Evolutionary conservation across 2,113 vertebrate species (phyloP).

Genomic region (Takifugu flavidus): DNA sequence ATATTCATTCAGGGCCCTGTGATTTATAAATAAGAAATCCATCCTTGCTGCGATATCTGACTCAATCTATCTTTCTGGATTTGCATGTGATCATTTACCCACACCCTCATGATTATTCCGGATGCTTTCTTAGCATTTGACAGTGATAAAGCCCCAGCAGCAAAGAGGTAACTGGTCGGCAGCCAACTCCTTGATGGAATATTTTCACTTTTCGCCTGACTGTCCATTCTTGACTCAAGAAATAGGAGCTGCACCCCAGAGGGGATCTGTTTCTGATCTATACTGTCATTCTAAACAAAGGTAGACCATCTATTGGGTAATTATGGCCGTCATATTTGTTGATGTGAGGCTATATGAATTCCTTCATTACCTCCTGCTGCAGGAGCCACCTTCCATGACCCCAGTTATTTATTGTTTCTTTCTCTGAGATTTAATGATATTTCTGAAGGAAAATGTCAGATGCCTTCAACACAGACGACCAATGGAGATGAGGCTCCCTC

Average conservation of each 20-base stretch:
- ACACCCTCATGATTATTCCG: slow-evolving; percentile 54
- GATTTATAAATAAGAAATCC: too few species aligned
- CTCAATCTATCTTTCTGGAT: slow-evolving; percentile 1
- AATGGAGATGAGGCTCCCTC: not conserved
- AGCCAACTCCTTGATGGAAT: slow-evolving; percentile 12
- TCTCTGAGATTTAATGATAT: slow-evolving; percentile 26
- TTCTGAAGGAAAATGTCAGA: slow-evolving; percentile 38
- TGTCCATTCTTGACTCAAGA: not conserved
- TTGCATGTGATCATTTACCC: slow-evolving; percentile 40
- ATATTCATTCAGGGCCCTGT: not conserved
- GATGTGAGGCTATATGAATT: not conserved
- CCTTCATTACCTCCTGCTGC: not conserved
- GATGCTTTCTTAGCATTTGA: slow-evolving; percentile 16
- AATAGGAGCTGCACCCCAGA: not conserved
- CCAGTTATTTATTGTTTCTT: slow-evolving; percentile 26
- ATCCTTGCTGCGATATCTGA: too few species aligned
- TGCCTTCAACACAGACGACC: not conserved
- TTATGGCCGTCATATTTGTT: slow-evolving; percentile 3
- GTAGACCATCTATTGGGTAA: slow-evolving; percentile 4
- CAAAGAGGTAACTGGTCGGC: slow-evolving; percentile 8
- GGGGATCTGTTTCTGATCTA: slow-evolving; percentile 4
- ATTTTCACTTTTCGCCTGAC: not conserved
- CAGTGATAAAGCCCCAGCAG: slow-evolving; percentile 39
- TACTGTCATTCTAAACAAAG: not conserved
- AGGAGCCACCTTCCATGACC: not conserved